Percentiles rank a stretch among this genome's conserved stretches.
These are phyloP conservation scores for Uloborus diversus DNA, from an alignment of 1,140 invertebrate genomes.

Conservation along the genomic window DNA sequence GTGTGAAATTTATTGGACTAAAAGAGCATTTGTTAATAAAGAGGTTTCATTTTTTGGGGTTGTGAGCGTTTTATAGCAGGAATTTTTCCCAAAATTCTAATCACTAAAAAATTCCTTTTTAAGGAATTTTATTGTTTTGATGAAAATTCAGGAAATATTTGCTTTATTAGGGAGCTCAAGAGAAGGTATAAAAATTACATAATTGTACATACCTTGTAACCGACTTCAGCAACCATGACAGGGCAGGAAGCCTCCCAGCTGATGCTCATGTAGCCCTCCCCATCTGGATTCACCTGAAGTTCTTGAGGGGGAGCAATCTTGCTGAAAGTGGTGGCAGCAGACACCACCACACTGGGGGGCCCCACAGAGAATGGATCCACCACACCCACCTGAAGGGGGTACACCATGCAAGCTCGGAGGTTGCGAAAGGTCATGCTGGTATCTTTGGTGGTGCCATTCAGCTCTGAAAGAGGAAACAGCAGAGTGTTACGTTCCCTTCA, in stretches of 20 bases:
- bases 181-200: no score
- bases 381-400: conserved; percentile 77
- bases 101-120: no score
- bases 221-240: conserved; percentile 24
- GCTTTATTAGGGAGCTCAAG: no score
- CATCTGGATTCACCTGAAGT: conserved; percentile 16
- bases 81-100: no score
- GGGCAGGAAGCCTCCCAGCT: conserved; percentile 57
- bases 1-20: no score
- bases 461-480: conserved; percentile 9
- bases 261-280: conserved; percentile 1
- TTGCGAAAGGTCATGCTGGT: conserved; percentile 70
- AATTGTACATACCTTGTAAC: conserved; percentile 47
- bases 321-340: conserved; percentile 74
- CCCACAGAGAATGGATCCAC: conserved; percentile 73
- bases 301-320: conserved; percentile 58
- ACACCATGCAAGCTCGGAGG: conserved; percentile 77
- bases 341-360: conserved; percentile 69
- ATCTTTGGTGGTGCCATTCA: conserved; percentile 67
- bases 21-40: no score
- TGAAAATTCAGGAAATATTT: no score
- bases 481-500: no score
- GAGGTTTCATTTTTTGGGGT: no score
- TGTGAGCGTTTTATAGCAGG: no score
- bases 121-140: no score